Base-by-base conservation (phyloP, 2,113 vertebrate species). In the Caloenas nicobarica region DNA sequence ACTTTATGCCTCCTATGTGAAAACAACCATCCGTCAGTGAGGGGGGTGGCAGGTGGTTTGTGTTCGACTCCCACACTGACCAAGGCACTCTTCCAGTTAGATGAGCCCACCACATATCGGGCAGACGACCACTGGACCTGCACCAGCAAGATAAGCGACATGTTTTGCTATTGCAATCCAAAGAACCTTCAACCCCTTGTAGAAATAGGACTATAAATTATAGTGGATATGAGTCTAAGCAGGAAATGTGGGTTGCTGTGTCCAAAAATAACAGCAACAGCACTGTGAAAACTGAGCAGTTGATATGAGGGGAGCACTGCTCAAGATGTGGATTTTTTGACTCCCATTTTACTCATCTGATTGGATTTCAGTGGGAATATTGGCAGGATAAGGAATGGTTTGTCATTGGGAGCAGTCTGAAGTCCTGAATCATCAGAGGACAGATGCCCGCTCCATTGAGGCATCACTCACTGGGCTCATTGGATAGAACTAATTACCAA, bases 231-330 rank as follows among this genome's bases (percentile, higher is more conserved):
- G 0, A 68, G 53, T 87, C 66, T 86, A 62, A 89, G 77, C 46
- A 44, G 65, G 86, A 95, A 88, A 92, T 29, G 42, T 16, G 34
- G 11, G 54, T 69, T 36, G 14, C 73, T 19, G 69, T 31, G 84
- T 91, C 83, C 76, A 96, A 89, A 88, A 95, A 86, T 61, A 87
- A 93, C 72, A 97, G 69, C 50, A 66, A 69, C 23, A 93, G 33
- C 72, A n/a, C 54, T 65, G 68, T 54, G 80, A 72, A 88, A 91
- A 83, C 31, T 73, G 73, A 93, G 71, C 16, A 61, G 31, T 19
- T 83, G 76, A 69, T 85, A 57, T 70, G 62, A 85, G 40, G 12
- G 62, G 62, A 90, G 36, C 51, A 15, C 40, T 79, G 36, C 29
- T 65, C 0, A 0, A 95, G 36, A 48, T 40, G 46, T 42, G 57